These are phyloP conservation scores for Tetraodon nigroviridis DNA, from an alignment of 2,113 vertebrate genomes.

Conservation along the genomic window DNA sequence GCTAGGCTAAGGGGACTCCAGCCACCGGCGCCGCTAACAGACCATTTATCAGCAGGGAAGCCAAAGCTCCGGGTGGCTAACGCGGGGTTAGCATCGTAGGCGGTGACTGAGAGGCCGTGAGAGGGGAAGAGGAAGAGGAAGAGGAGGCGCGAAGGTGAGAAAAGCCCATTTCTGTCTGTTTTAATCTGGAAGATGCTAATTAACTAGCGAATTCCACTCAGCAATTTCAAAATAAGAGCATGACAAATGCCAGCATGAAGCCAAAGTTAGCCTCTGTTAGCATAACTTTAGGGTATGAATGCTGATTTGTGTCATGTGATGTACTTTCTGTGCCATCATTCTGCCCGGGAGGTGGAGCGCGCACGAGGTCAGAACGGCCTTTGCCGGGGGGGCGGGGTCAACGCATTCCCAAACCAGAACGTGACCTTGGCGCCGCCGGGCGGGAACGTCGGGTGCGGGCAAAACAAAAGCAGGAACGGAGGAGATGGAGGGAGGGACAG, in stretches of 20 bases:
- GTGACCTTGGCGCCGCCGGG: constrained; percentile 34
- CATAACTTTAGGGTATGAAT: too few relatives aligned
- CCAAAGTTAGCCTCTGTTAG: too few relatives aligned
- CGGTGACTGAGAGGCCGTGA: constrained; percentile 16
- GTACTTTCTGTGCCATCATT: constrained; percentile 13
- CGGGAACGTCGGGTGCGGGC: constrained; percentile 16
- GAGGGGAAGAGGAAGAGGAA: constrained; percentile 7
- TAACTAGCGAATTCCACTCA: too few relatives aligned
- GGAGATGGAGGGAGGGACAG: constrained; percentile 19
- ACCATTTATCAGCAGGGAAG: constrained; percentile 50
- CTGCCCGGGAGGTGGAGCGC: constrained; percentile 7
- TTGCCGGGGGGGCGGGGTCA: constrained; percentile 6
- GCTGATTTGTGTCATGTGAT: too few relatives aligned
- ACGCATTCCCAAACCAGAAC: constrained; percentile 12
- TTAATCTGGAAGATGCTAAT: too few relatives aligned
- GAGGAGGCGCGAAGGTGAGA: background rate
- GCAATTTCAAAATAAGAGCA: too few relatives aligned
- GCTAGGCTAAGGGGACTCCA: too few relatives aligned
- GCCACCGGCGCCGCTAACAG: constrained; percentile 32
- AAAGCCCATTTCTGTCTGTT: too few relatives aligned
- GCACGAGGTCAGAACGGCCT: constrained; percentile 27
- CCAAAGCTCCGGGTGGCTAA: constrained; percentile 31
- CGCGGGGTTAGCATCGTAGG: constrained; percentile 26
- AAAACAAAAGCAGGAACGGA: constrained; percentile 8
- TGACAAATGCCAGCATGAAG: too few relatives aligned